Evolutionary conservation across 2,888 invertebrate genomes (phyloP), one percentile per base, ranked within the genome.

Genomic region (Cryptus viduatorius): DNA sequence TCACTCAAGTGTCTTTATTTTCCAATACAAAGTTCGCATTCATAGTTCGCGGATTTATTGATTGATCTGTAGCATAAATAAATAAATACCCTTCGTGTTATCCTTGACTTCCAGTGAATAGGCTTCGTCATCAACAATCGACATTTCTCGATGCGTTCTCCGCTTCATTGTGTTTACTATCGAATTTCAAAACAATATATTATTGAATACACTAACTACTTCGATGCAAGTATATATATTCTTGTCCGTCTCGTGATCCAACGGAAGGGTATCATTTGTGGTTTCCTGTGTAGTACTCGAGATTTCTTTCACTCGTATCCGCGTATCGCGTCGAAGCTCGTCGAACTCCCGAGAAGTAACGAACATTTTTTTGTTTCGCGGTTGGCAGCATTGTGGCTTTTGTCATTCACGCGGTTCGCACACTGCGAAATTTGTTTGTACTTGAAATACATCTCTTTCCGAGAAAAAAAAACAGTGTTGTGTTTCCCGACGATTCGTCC

Each of bases 351-450:
- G 2, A 19, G 7, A 16, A 3, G 19, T 8, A 16, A 53, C 14
- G 8, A 2, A 19, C n/a, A 53, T 3, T 19, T 19, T 53, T 19
- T 19, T 8, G 53, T 19, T 19, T 16, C 7, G 8, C 16, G 1
- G 59, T 59, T 59, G 59, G 59, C 59, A 59, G 24, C 29, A 10
- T 24, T 2, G 24, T 10, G 10, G 59, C 29, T 29, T 19, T 59
- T 59, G 29, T 59, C 59, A 29, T 29, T 59, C 29, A 12, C 4
- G 59, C 59, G 59, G 59, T 59, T 37, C 59, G 29, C 24, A 19
- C 59, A 59, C 59, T 29, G 59, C 4, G 29, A 59, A 59, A 24
- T 59, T 29, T 59, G 59, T 59, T 59, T 59, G 24, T 59, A 4
- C 59, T 59, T 29, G 59, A 29, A 59, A 12, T 2, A 4, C 24